Conservation (phyloP, 2,113 vertebrate genomes). For the Oryzias javanicus region DNA sequence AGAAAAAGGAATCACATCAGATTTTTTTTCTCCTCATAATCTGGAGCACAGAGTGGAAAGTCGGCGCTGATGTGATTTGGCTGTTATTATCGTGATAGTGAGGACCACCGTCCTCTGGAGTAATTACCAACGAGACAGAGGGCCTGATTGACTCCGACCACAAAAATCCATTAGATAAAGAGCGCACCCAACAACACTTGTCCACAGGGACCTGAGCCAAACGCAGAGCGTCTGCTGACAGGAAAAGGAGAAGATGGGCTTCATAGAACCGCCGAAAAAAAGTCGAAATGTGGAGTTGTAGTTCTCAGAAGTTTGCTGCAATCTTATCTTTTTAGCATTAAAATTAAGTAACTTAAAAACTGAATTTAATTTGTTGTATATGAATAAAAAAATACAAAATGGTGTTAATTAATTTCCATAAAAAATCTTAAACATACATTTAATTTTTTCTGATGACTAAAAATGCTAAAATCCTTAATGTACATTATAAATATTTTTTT, state of each 20-base stretch:
- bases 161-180: conserved; percentile 69
- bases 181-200: conserved; percentile 61
- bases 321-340: too few relatives aligned
- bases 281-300: too few relatives aligned
- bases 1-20: conserved; percentile 37
- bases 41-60: conserved; percentile 66
- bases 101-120: conserved; percentile 65
- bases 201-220: conserved; percentile 57
- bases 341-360: too few relatives aligned
- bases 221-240: conserved; percentile 49
- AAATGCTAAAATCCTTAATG: neutral
- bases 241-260: conserved; percentile 34
- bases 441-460: too few relatives aligned
- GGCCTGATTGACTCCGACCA: conserved; percentile 65
- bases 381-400: too few relatives aligned
- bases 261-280: conserved; percentile 30
- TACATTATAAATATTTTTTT: neutral
- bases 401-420: too few relatives aligned
- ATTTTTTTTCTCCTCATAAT: conserved; percentile 47
- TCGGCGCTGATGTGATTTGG: conserved; percentile 69
- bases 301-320: too few relatives aligned
- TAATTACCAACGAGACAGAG: conserved; percentile 67
- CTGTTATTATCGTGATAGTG: conserved; percentile 61
- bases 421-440: too few relatives aligned
- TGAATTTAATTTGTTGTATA: too few relatives aligned